These are phyloP conservation scores for Todus mexicanus DNA, from an alignment of 2,797 vertebrate genomes.

Conservation along the genomic window DNA sequence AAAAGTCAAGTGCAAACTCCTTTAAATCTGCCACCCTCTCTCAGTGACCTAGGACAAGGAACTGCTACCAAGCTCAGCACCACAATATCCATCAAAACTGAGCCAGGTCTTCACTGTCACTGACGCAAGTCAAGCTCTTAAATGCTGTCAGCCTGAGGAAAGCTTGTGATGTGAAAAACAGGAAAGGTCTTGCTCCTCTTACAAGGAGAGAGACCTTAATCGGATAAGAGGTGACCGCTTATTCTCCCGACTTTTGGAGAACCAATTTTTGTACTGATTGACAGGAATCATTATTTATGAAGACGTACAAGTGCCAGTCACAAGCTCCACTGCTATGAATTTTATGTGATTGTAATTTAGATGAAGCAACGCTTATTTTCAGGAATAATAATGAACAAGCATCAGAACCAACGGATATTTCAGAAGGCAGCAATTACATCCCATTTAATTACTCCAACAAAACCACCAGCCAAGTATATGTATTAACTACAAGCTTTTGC, in stretches of 20 bases:
- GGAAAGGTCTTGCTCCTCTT: background rate
- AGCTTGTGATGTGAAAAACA: background rate
- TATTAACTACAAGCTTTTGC: background rate
- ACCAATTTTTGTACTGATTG: background rate
- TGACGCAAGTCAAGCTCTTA: background rate
- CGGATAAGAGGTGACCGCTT: background rate
- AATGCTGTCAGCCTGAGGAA: background rate
- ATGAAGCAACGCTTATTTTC: background rate
- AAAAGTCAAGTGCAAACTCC: background rate
- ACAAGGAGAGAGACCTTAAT: background rate
- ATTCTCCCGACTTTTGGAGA: background rate
- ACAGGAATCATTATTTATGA: background rate
- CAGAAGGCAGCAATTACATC: background rate
- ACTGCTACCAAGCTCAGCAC: background rate
- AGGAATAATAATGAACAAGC: background rate
- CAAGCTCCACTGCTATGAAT: background rate
- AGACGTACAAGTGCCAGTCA: background rate
- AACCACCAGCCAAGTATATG: background rate
- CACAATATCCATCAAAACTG: background rate
- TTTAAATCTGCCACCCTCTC: background rate
- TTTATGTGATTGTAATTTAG: background rate
- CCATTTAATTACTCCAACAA: background rate
- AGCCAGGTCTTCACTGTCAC: background rate
- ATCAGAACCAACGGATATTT: background rate
- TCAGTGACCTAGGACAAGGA: background rate